Base-by-base conservation (phyloP, 1,140 invertebrate genomes). In the Eriocheir sinensis region DNA sequence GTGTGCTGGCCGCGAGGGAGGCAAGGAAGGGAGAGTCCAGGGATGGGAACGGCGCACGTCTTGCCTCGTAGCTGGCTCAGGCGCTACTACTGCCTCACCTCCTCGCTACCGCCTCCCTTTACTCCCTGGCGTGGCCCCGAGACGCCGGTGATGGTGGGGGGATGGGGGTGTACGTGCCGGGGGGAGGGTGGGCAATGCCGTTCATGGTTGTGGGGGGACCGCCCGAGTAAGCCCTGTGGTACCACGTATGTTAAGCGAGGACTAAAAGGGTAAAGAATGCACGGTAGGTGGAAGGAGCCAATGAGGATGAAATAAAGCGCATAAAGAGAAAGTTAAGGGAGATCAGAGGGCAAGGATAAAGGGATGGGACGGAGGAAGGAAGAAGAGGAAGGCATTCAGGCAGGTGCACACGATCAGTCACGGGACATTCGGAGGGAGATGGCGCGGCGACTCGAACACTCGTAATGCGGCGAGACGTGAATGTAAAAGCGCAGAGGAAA, bases 131-230 rank as follows among this genome's bases (percentile, higher is more conserved):
- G 60, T 72, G 60, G 60, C 60, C 60, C 60, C 60, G 60, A 72
- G 60, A 72, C 60, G 60, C 60, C 60, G 60, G 60, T 72, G 60
- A n/a, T 72, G 60, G 60, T n/a, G 60, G 60, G 60, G 60, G 60
- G 60, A n/a, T 4, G 27, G 60, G 60, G 60, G 60, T 0, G 27
- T n/a, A n/a, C n/a, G n/a, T n/a, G n/a, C n/a, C 21, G 60, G n/a
- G 27, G 60, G 60, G 60, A 72, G 60, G 60, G 60, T 72, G 60
- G n/a, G 21, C 60, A 72, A 72, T 72, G 60, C 27, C 60, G 60
- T 72, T 21, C 60, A 72, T 72, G 21, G n/a, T 72, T 72, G 60
- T 72, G 1, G n/a, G n/a, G n/a, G n/a, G 21, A 38, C 48, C 48
- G 48, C 48, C n/a, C 48, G 21, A 17, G 48, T 72, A n/a, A n/a